Evolutionary conservation across 2,113 vertebrate species (phyloP), one percentile per base, ranked within the genome.

Genomic region (Chrysemys picta): DNA sequence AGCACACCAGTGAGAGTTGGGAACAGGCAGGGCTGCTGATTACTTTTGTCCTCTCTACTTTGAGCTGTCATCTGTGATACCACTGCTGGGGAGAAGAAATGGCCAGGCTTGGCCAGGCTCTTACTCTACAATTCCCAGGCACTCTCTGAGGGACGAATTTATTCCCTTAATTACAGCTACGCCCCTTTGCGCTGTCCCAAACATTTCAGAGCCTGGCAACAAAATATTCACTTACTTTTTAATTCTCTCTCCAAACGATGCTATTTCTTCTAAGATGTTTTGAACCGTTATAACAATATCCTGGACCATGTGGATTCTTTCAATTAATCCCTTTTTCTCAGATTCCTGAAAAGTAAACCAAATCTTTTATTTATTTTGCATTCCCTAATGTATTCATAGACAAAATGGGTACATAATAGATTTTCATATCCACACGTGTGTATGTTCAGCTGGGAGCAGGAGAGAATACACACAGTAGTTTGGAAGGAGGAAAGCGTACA

Each of bases 281-380:
- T 99, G 99, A 94, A 99, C 99, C 6, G 97, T 98, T 94, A 99
- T 98, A 42, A 99, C 98, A 90, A 99, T 98, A 89, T 99, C 99
- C 84, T 99, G 99, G 75, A 99, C 99, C 99, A 99, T 99, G 92
- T 99, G 98, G 96, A 99, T 99, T 97, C 99, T 99, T 54, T 99
- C 99, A 97, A 99, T 99, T 93, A 99, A 96, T 35, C 99, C 99
- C 94, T 99, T 99, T 98, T 99, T 99, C 86, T 99, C 99, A 2
- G 98, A 97, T 96, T 99, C 99, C 99, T 99, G 80, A 85, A 94
- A 86, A 95, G 13, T 97, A 24, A 96, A 89, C 10, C 2, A 80
- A 87, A 16, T 3, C 11, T 90, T 47, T 38, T 62, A 49, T 47
- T 79, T 10, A 72, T n/a, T 92, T 27, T 5, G 14, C 53, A 85